Percentiles rank a stretch among this genome's conserved stretches.
These are phyloP conservation scores for Peromyscus leucopus DNA, from an alignment of 2,113 vertebrate genomes.

Conservation along the genomic window DNA sequence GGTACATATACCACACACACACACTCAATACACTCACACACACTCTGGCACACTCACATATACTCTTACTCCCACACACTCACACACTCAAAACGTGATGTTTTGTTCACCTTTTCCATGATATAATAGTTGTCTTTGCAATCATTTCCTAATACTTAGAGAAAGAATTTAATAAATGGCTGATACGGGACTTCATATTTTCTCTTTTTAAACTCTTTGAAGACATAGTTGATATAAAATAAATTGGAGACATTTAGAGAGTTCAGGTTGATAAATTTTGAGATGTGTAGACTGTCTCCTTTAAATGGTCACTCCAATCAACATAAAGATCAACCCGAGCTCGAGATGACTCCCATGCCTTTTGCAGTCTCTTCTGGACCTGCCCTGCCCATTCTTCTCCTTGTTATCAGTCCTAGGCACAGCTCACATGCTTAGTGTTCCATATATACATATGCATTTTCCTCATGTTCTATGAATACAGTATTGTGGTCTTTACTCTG, in stretches of 20 bases:
- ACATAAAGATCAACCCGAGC: not conserved
- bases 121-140: constrained; percentile 3
- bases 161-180: not conserved
- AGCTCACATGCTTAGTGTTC: not conserved
- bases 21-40: not conserved
- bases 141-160: not conserved
- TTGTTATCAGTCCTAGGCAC: not conserved
- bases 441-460: not conserved
- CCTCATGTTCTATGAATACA: not conserved
- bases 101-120: not conserved
- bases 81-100: not conserved
- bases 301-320: not conserved
- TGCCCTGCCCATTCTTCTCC: not conserved
- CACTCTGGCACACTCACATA: no score
- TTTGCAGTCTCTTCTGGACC: not conserved
- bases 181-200: not conserved
- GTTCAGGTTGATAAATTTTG: not conserved
- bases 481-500: not conserved
- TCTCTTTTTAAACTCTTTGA: not conserved
- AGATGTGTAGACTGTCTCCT: not conserved
- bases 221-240: not conserved
- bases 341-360: not conserved
- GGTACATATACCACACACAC: not conserved
- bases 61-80: not conserved
- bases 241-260: not conserved